Evolutionary conservation across 2,888 invertebrate genomes (phyloP).

Genomic region (Craniophora ligustri): DNA sequence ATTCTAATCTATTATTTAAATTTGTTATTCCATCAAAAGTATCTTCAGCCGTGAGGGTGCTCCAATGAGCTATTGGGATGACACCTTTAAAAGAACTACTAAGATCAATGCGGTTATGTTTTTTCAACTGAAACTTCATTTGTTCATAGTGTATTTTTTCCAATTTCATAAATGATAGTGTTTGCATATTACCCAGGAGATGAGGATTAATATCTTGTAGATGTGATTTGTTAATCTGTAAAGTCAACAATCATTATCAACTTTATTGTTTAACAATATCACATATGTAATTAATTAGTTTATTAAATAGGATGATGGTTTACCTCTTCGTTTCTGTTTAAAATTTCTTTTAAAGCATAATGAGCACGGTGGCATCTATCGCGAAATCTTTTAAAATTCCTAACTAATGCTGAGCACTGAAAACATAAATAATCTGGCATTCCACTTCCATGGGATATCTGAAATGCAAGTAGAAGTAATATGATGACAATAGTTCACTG

Average conservation of each 20-base stretch:
- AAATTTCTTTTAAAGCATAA: conserved; percentile 72
- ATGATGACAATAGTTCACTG: not conserved
- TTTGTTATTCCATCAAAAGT: conserved; percentile 58
- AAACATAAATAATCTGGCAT: conserved; percentile 78
- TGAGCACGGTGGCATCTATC: conserved; percentile 78
- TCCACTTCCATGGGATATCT: conserved; percentile 69
- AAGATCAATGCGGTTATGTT: conserved; percentile 58
- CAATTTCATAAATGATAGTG: conserved; percentile 66
- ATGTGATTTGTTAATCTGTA: conserved; percentile 71
- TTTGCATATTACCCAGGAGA: conserved; percentile 63
- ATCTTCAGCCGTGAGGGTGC: conserved; percentile 64
- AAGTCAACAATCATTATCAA: conserved; percentile 19
- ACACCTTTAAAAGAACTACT: conserved; percentile 45
- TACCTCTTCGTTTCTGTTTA: conserved; percentile 74
- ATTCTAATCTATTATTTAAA: conserved; percentile 34
- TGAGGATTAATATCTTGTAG: conserved; percentile 65
- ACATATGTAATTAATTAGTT: too few relatives aligned
- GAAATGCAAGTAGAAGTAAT: conserved; percentile 39
- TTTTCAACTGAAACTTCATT: conserved; percentile 71
- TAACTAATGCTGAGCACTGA: conserved; percentile 72
- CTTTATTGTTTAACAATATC: too few relatives aligned
- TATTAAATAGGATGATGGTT: not conserved
- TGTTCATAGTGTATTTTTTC: conserved; percentile 67
- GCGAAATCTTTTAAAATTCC: conserved; percentile 71
- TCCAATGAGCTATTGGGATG: conserved; percentile 68